Base-by-base conservation (phyloP, 2,797 vertebrate species). In the Prionace glauca region DNA sequence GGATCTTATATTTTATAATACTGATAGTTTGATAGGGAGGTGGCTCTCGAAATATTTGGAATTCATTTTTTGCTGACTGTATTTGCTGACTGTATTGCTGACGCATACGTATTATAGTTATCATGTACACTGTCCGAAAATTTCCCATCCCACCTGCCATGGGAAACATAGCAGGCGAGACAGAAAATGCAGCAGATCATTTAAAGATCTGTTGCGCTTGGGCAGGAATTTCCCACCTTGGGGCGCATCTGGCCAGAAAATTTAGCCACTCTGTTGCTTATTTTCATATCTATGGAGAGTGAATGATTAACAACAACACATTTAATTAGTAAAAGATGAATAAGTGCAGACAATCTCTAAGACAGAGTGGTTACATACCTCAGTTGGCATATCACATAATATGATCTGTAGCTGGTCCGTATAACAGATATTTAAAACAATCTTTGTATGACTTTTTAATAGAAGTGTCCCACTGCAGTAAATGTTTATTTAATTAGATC, bases 51-150 rank as follows among this genome's bases (percentile, higher is more conserved):
- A 90, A 90, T n/a, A 90, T 62, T 60, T 90, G 56, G 56, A 62
- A 90, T 90, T 62, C 29, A 32, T 90, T 90, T 92, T 92, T 67
- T 92, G 90, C 62, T 92, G 87, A 90, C 56, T n/a, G 50, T 62
- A 32, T 65, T 67, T 92, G 90, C 62, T 92, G 87, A 90, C 56
- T n/a, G 50, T 62, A 32, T 65, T 67, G 41, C 67, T 92, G 11
- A 22, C 62, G 36, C 10, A 22, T 36, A 67, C n/a, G 67, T n/a
- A 5, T 29, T n/a, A 14, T 62, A n/a, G 16, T 91, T 91, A 65
- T 36, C 88, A 65, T n/a, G 20, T 65, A 60, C 29, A 91, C 32
- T 12, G 50, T 56, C 50, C 50, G 5, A 56, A 56, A 56, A 56
- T 56, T 56, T 56, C 50, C 50, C 50, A 56, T 7, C 50, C 50